Evolutionary conservation across 2,888 invertebrate species (phyloP), one percentile per base, ranked within the genome.

Genomic region (Pandemis corylana): DNA sequence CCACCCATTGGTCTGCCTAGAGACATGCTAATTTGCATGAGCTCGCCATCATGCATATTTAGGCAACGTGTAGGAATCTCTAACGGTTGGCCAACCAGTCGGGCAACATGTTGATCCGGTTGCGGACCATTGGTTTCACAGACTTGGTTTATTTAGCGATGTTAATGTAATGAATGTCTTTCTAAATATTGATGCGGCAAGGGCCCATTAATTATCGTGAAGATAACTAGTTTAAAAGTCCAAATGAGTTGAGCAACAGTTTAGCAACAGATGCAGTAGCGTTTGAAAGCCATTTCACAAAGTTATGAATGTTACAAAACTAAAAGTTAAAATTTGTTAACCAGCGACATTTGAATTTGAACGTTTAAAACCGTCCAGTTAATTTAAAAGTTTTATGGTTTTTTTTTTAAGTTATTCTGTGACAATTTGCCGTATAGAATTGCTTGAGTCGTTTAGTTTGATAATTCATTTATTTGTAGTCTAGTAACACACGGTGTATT

Each of bases 21-120:
- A 87, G 87, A 86, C 87, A 78, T 82, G 85, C 83, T 88, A 85
- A 92, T 93, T 92, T 89, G 85, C 89, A 93, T 92, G 85, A 85
- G 82, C 81, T 81, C 80, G 84, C 82, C 81, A 85, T 83, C 84
- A 84, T 85, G 87, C 87, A 80, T 88, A 89, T 90, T 91, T 90
- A 86, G 87, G 88, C 85, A 87, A 83, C 86, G 84, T 77, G 78
- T 81, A 83, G 89, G 89, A 87, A 89, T 90, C 87, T 85, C 77
- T 92, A 92, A 91, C 92, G 90, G 93, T 90, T 77, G 77, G 77
- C 71, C 80, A 81, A 86, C 84, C 84, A 81, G 86, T 83, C 83
- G 79, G 65, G 69, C 71, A 72, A 70, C 75, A 73, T 66, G 75
- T 69, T 66, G 70, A 70, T 69, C 76, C 75, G 75, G 71, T 68